Evolutionary conservation across 2,797 vertebrate species (phyloP).

Genomic region (Schizopygopsis pylzovi): DNA sequence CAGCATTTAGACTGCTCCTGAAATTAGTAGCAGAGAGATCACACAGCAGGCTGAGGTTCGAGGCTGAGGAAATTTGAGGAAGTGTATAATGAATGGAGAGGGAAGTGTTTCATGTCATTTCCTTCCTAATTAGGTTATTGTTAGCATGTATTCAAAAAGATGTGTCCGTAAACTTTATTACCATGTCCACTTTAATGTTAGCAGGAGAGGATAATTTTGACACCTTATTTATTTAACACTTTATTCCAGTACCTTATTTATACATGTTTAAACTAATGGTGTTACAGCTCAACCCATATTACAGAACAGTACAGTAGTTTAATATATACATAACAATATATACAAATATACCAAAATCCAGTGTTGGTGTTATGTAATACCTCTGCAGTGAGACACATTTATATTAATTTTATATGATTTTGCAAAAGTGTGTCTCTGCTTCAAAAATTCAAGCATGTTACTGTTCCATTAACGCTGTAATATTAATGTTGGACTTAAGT

Average conservation of each 20-base stretch:
- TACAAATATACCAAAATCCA: not conserved
- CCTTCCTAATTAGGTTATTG: not conserved
- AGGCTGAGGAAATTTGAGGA: not conserved
- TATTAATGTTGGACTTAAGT: constrained; percentile 47
- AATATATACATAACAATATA: not conserved
- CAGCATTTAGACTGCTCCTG: not conserved
- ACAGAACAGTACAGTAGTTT: not conserved
- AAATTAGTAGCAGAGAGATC: constrained; percentile 7
- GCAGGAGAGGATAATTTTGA: not conserved
- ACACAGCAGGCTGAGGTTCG: not conserved
- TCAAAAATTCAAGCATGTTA: constrained; percentile 16
- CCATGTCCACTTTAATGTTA: not conserved
- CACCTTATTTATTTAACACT: not conserved
- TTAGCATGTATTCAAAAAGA: not conserved
- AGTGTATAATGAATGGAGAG: not conserved
- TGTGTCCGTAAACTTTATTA: not conserved
- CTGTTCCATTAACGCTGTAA: constrained; percentile 26
- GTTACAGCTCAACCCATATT: not conserved
- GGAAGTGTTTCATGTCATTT: not conserved
- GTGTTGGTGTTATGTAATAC: not conserved
- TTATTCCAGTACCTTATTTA: not conserved
- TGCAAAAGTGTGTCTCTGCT: not conserved
- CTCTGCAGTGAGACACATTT: not conserved
- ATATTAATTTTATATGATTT: not conserved
- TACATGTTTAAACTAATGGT: not conserved